Base-by-base conservation (phyloP, 1,140 invertebrate species). In the Magallana angulata region DNA sequence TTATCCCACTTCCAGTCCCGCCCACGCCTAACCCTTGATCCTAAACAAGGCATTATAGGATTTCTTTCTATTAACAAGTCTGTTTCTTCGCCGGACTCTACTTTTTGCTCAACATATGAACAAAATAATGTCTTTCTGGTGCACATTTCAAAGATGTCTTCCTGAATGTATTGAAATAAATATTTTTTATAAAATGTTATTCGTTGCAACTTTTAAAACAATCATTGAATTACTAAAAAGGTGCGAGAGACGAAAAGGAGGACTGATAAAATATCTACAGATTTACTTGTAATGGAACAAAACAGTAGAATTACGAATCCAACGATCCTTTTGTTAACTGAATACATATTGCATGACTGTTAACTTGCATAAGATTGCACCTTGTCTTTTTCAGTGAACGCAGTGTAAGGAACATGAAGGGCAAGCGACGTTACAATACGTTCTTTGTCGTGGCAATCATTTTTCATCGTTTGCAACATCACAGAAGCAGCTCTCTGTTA, bases 1-100 rank as follows among this genome's bases (percentile, higher is more conserved):
- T 89, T 81, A n/a, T 76, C 82, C 85, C 85, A 89, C 24, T 24
- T 59, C 88, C 88, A 89, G 56, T 84, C 82, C 12, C 30, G 85
- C n/a, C 88, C 88, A 7, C 88, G 36, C 57, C 68, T 60, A 8
- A 89, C 88, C 7, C 81, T n/a, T 0, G 81, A n/a, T 8, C 81
- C 81, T 14, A 82, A 16, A 7, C 12, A n/a, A 7, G 81, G 81
- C 48, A 82, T n/a, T 12, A 6, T 8, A 57, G 81, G 14, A 82
- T 57, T 6, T 57, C 56, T 8, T 24, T 82, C 81, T 57, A 58
- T 11, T n/a, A 30, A 36, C 36, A 57, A 0, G 48, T n/a, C 81
- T n/a, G 18, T 58, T 82, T 82, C 81, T n/a, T 56, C 81, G 16
- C 16, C 14, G n/a, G 0, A 2, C 4, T 82, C 81, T 57, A 16